phyloP scores from a whole-genome alignment of 1,140 invertebrate species.

The Drosophila hydei region DNA sequence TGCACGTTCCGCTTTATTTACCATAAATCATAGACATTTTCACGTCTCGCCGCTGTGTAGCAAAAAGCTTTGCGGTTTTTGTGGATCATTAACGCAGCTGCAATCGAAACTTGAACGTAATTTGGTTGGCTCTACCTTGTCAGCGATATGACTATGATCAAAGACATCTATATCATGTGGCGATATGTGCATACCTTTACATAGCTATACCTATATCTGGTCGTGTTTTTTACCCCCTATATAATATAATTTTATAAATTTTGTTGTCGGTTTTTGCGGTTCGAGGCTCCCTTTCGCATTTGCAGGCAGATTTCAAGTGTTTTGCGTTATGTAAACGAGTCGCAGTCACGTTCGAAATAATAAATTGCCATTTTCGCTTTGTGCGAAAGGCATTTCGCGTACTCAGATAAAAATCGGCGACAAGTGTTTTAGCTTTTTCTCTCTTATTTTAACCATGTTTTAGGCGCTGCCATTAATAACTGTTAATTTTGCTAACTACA shows the following conservation, averaged over 20 bases:
- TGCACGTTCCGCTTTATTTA: conserved; percentile 64
- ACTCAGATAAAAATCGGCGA: conserved; percentile 56
- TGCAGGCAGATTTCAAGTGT: conserved; percentile 69
- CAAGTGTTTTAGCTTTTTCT: conserved; percentile 41
- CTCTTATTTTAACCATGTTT: conserved; percentile 33
- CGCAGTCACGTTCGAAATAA: conserved; percentile 67
- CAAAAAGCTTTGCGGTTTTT: conserved; percentile 43
- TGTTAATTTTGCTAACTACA: conserved; percentile 47
- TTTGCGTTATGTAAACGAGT: conserved; percentile 70
- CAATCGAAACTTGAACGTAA: conserved; percentile 59
- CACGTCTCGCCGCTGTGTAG: conserved; percentile 61
- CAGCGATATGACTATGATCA: conserved; percentile 30
- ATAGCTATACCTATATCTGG: conserved; percentile 25
- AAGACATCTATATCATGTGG: conserved; percentile 34
- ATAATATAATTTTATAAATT: conserved; percentile 18
- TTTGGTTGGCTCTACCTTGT: conserved; percentile 56
- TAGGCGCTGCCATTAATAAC: conserved; percentile 59
- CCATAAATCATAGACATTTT: conserved; percentile 61
- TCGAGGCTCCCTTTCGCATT: conserved; percentile 18
- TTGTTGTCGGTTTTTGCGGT: conserved; percentile 61
- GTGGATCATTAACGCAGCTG: conserved; percentile 46
- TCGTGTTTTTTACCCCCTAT: neutral
- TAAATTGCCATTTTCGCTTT: conserved; percentile 54
- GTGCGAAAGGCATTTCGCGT: conserved; percentile 31
- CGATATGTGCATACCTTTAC: conserved; percentile 35